Percentiles rank a stretch among this genome's conserved stretches.
phyloP scores from a whole-genome alignment of 64 coral and sea anemone species.

The Catalaphyllia jardinei region DNA sequence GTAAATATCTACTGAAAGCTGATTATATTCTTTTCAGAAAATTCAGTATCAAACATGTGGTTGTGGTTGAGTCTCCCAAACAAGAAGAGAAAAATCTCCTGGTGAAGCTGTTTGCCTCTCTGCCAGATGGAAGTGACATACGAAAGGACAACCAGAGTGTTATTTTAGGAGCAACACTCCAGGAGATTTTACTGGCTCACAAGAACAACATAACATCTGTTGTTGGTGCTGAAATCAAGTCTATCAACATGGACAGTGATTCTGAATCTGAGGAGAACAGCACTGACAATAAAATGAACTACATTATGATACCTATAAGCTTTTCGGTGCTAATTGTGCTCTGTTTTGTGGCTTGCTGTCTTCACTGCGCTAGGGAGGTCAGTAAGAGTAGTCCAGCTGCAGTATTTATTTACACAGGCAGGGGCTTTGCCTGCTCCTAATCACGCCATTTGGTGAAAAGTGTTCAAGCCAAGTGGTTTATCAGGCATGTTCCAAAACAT shows the following conservation, averaged over 20 bases:
- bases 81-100: constrained; percentile 31
- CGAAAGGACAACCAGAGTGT: constrained; percentile 14
- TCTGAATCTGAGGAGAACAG: not conserved
- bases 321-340: constrained; percentile 39
- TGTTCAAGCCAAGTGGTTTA: too few relatives aligned
- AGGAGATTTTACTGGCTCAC: not conserved
- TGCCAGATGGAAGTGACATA: constrained; percentile 48
- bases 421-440: too few relatives aligned
- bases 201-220: constrained; percentile 4
- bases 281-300: constrained; percentile 34
- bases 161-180: constrained; percentile 1
- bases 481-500: too few relatives aligned
- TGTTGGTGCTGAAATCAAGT: constrained; percentile 34
- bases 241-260: not conserved
- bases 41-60: constrained; percentile 1
- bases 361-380: constrained; percentile 40
- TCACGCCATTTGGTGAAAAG: too few relatives aligned
- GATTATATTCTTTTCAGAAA: constrained; percentile 9
- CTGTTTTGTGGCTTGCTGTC: constrained; percentile 37
- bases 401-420: too few relatives aligned
- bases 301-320: constrained; percentile 51
- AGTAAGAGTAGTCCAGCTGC: too few relatives aligned
- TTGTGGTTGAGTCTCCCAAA: not conserved
- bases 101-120: constrained; percentile 6
- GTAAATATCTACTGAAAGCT: not conserved